A percentile compares a stretch with the other conserved stretches of the same genome.
phyloP scores from a whole-genome alignment of 2,113 vertebrate genomes.

The Laticauda laticaudata region DNA sequence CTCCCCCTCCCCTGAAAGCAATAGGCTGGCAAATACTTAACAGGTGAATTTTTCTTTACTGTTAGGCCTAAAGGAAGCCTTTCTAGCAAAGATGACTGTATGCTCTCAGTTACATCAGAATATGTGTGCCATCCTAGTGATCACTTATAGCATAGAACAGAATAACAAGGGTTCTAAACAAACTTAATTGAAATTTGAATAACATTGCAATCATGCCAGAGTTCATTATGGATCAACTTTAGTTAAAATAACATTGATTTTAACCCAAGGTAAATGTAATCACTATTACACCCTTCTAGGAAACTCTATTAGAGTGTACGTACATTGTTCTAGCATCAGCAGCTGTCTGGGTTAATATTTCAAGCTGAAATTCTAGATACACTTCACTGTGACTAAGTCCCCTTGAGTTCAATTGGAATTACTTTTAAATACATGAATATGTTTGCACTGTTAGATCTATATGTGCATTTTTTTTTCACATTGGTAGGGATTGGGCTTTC shows the following conservation, averaged over 20 bases:
- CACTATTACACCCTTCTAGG: not conserved
- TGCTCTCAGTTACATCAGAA: not conserved
- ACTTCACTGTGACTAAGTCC: not conserved
- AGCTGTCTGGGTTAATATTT: not conserved
- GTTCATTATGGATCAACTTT: not conserved
- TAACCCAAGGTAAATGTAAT: not conserved
- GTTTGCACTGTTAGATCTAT: not conserved
- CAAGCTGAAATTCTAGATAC: not conserved
- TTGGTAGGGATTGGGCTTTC: not conserved
- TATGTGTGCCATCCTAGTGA: not conserved
- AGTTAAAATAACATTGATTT: not conserved
- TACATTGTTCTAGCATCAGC: not conserved
- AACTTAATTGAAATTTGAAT: not conserved
- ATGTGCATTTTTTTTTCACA: not conserved
- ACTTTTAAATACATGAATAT: not conserved
- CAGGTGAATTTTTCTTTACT: not conserved
- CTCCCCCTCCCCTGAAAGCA: not conserved
- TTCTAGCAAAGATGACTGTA: not conserved
- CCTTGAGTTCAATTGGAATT: not conserved
- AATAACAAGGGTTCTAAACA: not conserved
- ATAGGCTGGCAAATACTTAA: not conserved
- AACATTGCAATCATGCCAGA: not conserved
- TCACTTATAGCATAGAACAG: not conserved
- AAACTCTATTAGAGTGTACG: not conserved
- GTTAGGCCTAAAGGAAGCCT: not conserved